Conservation (phyloP, 2,888 invertebrate genomes). For the Machimus atricapillus region DNA sequence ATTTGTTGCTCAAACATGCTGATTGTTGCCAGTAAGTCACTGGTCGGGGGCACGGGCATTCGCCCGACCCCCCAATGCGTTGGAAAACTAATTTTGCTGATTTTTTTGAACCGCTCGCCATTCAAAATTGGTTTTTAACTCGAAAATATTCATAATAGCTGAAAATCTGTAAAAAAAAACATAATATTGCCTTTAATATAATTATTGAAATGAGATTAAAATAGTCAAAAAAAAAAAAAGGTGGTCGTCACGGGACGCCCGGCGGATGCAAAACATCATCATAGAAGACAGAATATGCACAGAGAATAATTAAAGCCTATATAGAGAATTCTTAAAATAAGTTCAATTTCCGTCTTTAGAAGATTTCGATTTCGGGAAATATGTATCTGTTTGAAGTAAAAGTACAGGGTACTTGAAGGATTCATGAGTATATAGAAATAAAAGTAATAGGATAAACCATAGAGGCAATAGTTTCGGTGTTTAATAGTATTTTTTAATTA, state of each 20-base stretch:
- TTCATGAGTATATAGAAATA: too few relatives aligned
- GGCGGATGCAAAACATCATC: too few relatives aligned
- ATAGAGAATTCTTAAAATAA: too few relatives aligned
- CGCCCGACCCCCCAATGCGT: slow-evolving; percentile 70
- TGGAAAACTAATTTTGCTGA: slow-evolving; percentile 67
- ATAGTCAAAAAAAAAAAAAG: background rate
- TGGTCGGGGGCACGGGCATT: slow-evolving; percentile 70
- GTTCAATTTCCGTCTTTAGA: too few relatives aligned
- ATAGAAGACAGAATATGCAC: background rate
- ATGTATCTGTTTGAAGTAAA: too few relatives aligned
- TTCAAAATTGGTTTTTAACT: slow-evolving; percentile 38
- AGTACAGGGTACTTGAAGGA: too few relatives aligned
- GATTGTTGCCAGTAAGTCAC: slow-evolving; percentile 70
- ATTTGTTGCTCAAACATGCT: slow-evolving; percentile 76
- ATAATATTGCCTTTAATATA: background rate
- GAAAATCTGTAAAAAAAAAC: background rate
- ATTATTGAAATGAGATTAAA: background rate
- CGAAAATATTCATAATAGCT: slow-evolving; percentile 28
- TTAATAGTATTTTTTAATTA: too few relatives aligned
- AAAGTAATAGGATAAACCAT: too few relatives aligned
- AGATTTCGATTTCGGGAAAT: too few relatives aligned
- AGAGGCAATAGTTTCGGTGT: too few relatives aligned
- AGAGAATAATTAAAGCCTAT: background rate
- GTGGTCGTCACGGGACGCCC: too few relatives aligned
- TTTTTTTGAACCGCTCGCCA: slow-evolving; percentile 42